Base-by-base conservation (phyloP, 2,797 vertebrate species). In the Tenualosa thibaudeaui region DNA sequence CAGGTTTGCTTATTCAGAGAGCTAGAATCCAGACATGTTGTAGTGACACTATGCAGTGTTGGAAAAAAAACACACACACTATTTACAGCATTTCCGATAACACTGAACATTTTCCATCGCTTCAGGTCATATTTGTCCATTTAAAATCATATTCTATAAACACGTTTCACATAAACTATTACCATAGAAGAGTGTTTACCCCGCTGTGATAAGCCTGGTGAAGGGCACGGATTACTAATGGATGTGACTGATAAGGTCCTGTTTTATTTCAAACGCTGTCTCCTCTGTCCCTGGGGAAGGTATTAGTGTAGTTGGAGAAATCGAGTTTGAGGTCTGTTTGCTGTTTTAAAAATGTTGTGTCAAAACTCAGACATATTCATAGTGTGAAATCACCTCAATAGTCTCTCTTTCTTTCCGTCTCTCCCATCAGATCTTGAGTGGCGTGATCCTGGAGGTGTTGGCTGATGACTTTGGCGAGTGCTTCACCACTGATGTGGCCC, bases 361-460 rank as follows among this genome's bases (percentile, higher is more conserved):
- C 60, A 26, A 26, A 24, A 26, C 24, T 8, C 12, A 68, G 9
- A 26, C 62, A 31, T 65, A 3, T 68, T 68, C 13, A 31, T 15
- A 31, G 26, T 10, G 10, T 31, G 62, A 68, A 12, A 37, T 26
- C n/a, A 26, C 24, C 24, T 37, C 3, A 13, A 37, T 31, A 31
- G n/a, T 56, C 19, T 17, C 17, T 19, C 3, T 19, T 17, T 19
- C 53, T 54, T 19, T 19, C 53, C 17, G 2, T 54, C 3, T 54
- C 93, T 19, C 17, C 17, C 17, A 17, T 54, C 93, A 99, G 98
- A 98, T 99, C 89, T 95, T 99, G 91, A 96, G 94, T 0, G 95
- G 98, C 0, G 96, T 99, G 89, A 92, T 99, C 81, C 94, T 99
- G 93, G 97, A 98, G 93, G 96, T 99, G 89, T 91, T 99, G 13